A percentile compares a stretch with the other conserved stretches of the same genome.
phyloP scores from a whole-genome alignment of 30 jellyfish, hydroid and myxozoan genomes.

The Cassiopea xamachana region DNA sequence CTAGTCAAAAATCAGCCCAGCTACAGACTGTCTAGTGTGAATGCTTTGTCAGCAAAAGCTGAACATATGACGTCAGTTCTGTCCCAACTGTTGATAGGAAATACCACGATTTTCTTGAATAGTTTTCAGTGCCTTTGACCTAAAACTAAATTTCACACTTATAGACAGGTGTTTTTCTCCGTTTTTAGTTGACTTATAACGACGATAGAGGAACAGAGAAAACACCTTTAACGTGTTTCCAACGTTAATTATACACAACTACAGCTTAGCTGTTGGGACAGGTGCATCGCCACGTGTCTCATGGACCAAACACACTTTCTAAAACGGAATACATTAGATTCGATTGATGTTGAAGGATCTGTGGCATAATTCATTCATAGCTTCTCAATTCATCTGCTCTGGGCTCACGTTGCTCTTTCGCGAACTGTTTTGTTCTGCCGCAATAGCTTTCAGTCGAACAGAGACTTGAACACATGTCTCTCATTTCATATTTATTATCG shows the following conservation, averaged over 20 bases:
- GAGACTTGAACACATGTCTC: not conserved
- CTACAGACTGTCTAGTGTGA: no score
- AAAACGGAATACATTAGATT: not conserved
- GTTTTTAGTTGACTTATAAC: not conserved
- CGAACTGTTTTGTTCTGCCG: not conserved
- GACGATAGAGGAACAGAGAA: not conserved
- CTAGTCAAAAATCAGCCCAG: no score
- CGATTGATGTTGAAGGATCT: not conserved
- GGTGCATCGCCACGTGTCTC: constrained; percentile 15
- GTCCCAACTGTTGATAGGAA: no score
- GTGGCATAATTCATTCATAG: no score
- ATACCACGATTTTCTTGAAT: not conserved
- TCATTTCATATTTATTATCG: not conserved
- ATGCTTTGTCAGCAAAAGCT: no score
- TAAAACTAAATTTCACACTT: not conserved
- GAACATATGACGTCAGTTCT: no score
- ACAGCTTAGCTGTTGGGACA: not conserved
- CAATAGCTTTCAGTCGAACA: not conserved
- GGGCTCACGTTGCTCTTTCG: not conserved
- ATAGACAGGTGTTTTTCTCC: not conserved
- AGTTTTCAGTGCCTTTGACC: not conserved
- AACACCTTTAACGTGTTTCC: not conserved
- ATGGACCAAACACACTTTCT: not conserved
- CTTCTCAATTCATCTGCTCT: not conserved
- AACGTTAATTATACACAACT: not conserved